These are phyloP conservation scores for Drosophila bunnanda DNA, from an alignment of 2,888 invertebrate species.

Conservation along the genomic window DNA sequence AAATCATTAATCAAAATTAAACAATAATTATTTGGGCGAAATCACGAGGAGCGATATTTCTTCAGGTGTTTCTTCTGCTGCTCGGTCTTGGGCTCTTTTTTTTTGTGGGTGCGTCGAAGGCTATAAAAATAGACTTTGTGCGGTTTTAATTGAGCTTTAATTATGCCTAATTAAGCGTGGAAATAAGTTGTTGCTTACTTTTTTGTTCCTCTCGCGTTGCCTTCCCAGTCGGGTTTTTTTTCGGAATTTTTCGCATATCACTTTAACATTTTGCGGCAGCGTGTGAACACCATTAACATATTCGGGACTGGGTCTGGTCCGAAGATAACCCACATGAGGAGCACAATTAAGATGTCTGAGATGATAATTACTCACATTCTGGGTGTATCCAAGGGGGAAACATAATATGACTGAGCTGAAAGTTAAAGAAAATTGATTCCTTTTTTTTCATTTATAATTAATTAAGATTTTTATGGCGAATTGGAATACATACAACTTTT, in stretches of 20 bases:
- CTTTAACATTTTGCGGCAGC: conserved; percentile 53
- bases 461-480: not conserved
- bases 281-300: conserved; percentile 62
- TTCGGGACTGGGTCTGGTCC: conserved; percentile 1
- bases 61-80: conserved; percentile 35
- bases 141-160: conserved; percentile 76
- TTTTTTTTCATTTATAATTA: not conserved
- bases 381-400: not conserved
- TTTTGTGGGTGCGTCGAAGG: conserved; percentile 59
- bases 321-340: conserved; percentile 4
- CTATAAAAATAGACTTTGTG: conserved; percentile 48
- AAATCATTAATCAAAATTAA: conserved; percentile 81
- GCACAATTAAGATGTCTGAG: conserved; percentile 33
- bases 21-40: conserved; percentile 73
- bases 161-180: conserved; percentile 74
- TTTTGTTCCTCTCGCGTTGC: not conserved
- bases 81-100: not conserved
- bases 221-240: conserved; percentile 8
- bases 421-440: not conserved
- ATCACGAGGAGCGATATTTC: conserved; percentile 45
- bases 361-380: conserved; percentile 17
- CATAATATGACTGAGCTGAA: not conserved
- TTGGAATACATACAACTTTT: no score
- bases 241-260: conserved; percentile 52
- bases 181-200: conserved; percentile 14